Conservation (phyloP, 2,888 invertebrate species). For the Galeruca laticollis region DNA sequence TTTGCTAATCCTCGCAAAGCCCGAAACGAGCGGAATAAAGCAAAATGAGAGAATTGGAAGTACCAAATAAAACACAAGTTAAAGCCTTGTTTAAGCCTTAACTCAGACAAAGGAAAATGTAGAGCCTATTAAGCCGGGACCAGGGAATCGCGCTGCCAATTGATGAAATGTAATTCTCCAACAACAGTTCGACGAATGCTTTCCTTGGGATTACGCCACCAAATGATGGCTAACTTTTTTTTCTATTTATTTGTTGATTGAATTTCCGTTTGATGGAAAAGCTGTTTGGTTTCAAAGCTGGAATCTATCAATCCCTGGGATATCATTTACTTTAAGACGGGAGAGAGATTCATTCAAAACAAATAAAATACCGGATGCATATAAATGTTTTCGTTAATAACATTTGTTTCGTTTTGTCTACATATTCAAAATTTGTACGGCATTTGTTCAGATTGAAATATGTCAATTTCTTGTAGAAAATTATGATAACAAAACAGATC, state of each 20-base stretch:
- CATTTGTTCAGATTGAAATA: too few species aligned
- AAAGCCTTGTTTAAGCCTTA: constrained; percentile 39
- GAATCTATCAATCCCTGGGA: background rate
- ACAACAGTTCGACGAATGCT: constrained; percentile 36
- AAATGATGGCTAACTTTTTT: constrained; percentile 10
- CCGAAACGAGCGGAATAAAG: constrained; percentile 34
- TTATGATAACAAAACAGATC: too few species aligned
- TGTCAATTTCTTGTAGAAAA: too few species aligned
- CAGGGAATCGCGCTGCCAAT: constrained; percentile 41
- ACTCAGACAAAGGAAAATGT: constrained; percentile 43
- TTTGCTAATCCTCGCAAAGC: constrained; percentile 32
- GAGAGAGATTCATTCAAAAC: background rate
- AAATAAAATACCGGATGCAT: background rate
- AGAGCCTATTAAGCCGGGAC: constrained; percentile 41
- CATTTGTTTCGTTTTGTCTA: too few species aligned
- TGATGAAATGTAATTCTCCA: constrained; percentile 41
- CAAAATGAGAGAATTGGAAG: constrained; percentile 37
- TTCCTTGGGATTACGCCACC: constrained; percentile 32
- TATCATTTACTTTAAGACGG: background rate
- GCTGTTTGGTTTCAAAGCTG: background rate
- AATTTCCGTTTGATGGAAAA: constrained; percentile 4
- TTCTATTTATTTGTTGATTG: constrained; percentile 13
- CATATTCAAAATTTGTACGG: too few species aligned
- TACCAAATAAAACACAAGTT: constrained; percentile 42
- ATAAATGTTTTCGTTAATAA: background rate